Conservation (phyloP, 1,140 invertebrate species). For the Drosophila teissieri region DNA sequence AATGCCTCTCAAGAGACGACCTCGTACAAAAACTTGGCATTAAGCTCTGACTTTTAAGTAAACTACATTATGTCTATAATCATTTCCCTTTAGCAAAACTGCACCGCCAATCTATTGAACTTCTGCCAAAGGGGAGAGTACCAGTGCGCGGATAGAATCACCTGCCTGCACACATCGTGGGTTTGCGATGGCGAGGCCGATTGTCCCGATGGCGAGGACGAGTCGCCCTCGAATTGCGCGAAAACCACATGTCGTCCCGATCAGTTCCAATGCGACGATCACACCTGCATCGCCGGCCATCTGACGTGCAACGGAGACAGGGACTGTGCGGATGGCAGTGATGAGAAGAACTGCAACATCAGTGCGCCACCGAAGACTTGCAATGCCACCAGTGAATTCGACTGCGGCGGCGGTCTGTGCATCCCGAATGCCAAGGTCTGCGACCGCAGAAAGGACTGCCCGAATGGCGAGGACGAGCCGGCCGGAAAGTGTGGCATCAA, state of each 20-base stretch:
- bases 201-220: slow-evolving; percentile 93
- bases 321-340: slow-evolving; percentile 93
- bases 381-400: slow-evolving; percentile 90
- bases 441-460: slow-evolving; percentile 92
- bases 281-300: slow-evolving; percentile 92
- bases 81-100: slow-evolving; percentile 84
- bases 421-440: slow-evolving; percentile 91
- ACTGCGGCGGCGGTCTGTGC: slow-evolving; percentile 92
- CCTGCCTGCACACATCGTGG: slow-evolving; percentile 93
- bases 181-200: slow-evolving; percentile 94
- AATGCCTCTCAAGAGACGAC: not conserved
- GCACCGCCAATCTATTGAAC: slow-evolving; percentile 84
- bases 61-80: not conserved
- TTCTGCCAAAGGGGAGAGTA: slow-evolving; percentile 90
- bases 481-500: slow-evolving; percentile 89
- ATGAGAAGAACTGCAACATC: slow-evolving; percentile 90
- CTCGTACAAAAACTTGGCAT: not conserved
- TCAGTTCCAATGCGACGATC: slow-evolving; percentile 93
- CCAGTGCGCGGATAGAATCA: slow-evolving; percentile 92
- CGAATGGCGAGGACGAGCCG: slow-evolving; percentile 92
- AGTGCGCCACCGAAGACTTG: slow-evolving; percentile 84
- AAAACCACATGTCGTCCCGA: slow-evolving; percentile 92
- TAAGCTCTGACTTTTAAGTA: not conserved
- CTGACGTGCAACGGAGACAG: slow-evolving; percentile 92
- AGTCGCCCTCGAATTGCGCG: slow-evolving; percentile 87